phyloP scores from a whole-genome alignment of 1,140 invertebrate species.

The Brachionus koreanus region DNA sequence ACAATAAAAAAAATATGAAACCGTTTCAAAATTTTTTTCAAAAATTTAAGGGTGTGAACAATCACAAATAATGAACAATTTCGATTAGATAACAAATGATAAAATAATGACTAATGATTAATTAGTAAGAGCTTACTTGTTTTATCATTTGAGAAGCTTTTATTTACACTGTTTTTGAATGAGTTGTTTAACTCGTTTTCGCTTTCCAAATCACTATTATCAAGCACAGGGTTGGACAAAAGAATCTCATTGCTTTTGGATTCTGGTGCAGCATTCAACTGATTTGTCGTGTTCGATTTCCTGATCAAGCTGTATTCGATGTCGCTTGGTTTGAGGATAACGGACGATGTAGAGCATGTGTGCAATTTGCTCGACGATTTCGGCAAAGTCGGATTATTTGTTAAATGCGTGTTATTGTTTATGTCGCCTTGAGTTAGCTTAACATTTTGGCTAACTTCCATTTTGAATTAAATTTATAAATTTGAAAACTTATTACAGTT shows the following conservation, averaged over 20 bases:
- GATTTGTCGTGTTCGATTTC: neutral
- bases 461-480: neutral
- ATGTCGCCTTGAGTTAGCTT: constrained; percentile 20
- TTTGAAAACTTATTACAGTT: neutral
- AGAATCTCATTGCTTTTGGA: neutral
- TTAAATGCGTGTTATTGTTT: neutral
- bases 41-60: no score
- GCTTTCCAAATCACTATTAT: neutral
- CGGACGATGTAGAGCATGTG: neutral
- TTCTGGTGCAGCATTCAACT: neutral
- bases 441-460: constrained; percentile 11
- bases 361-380: neutral
- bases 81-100: no score
- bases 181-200: neutral
- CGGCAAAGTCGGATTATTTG: neutral
- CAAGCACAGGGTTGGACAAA: neutral
- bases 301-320: neutral
- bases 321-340: neutral
- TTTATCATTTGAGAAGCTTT: neutral
- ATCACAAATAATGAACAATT: no score
- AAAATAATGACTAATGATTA: neutral
- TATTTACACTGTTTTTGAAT: constrained; percentile 9
- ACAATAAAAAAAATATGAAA: no score
- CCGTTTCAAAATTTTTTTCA: no score
- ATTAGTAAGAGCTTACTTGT: neutral